Conservation (phyloP, 2,797 vertebrate species). For the Benthosema pterotum region DNA sequence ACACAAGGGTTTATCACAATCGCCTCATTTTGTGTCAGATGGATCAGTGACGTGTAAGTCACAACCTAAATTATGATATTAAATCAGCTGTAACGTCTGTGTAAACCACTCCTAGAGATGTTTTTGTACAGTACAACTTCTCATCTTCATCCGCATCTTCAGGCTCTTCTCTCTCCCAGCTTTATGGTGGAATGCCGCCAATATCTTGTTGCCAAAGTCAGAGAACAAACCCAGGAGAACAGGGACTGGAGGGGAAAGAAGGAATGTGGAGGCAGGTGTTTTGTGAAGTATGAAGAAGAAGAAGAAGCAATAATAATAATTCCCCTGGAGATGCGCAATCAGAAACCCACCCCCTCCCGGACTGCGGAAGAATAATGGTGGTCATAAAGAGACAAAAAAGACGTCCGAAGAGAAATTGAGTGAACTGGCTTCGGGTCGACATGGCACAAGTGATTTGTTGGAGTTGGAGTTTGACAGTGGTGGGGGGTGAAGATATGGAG, state of each 20-base stretch:
- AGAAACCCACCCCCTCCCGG: conserved; percentile 39
- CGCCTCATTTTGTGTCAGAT: too few relatives aligned
- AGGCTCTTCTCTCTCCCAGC: conserved; percentile 48
- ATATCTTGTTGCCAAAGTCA: conserved; percentile 50
- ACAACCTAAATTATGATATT: too few relatives aligned
- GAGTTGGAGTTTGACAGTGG: conserved; percentile 20
- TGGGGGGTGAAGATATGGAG: conserved; percentile 5
- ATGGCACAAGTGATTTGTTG: conserved; percentile 20
- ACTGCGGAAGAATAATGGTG: conserved; percentile 48
- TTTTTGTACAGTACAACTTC: conserved; percentile 19
- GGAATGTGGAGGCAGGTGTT: conserved; percentile 66
- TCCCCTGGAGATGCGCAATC: conserved; percentile 51
- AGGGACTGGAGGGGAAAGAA: conserved; percentile 47
- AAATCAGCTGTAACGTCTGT: too few relatives aligned
- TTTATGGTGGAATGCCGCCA: conserved; percentile 54
- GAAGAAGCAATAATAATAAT: conserved; percentile 52
- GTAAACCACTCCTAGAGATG: too few relatives aligned
- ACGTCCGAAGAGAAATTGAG: conserved; percentile 36
- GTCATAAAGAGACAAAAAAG: conserved; percentile 28
- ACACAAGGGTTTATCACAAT: too few relatives aligned
- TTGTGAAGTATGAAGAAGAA: conserved; percentile 60
- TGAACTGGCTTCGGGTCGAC: conserved; percentile 37
- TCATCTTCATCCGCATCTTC: conserved; percentile 38
- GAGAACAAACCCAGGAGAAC: conserved; percentile 42
- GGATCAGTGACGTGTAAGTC: too few relatives aligned